These are phyloP conservation scores for Lanistes nyassanus DNA, from an alignment of 1,140 invertebrate species.

Conservation along the genomic window DNA sequence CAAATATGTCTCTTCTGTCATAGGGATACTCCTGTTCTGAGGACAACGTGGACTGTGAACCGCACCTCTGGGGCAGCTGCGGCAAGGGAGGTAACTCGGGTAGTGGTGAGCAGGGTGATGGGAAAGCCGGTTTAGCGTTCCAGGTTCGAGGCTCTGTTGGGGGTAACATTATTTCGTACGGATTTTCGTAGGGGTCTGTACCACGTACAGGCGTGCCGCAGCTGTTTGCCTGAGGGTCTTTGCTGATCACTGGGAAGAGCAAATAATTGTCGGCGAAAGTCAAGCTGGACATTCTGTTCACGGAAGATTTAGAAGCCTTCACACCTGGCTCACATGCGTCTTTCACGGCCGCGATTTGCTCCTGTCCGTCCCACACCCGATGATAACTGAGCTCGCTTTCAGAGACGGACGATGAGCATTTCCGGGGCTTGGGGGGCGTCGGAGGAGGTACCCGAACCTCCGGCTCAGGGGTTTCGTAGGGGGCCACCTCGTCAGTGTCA, in stretches of 20 bases:
- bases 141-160: neutral
- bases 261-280: slow-evolving; percentile 15
- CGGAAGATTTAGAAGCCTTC: neutral
- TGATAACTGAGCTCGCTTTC: neutral
- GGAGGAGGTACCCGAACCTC: neutral
- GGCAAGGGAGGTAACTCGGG: neutral
- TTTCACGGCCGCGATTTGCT: neutral
- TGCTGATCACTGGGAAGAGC: neutral
- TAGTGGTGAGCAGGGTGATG: neutral
- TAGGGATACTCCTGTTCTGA: neutral
- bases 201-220: neutral
- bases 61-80: neutral
- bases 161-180: neutral
- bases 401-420: neutral
- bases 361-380: slow-evolving; percentile 16
- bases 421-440: slow-evolving; percentile 6
- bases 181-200: neutral
- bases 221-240: neutral
- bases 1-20: neutral
- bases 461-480: no score
- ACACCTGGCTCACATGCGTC: neutral
- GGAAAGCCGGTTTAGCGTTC: neutral
- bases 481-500: no score
- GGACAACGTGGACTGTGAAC: neutral
- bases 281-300: slow-evolving; percentile 7